These are phyloP conservation scores for Pseudopodoces humilis DNA, from an alignment of 2,113 vertebrate genomes.

Conservation along the genomic window DNA sequence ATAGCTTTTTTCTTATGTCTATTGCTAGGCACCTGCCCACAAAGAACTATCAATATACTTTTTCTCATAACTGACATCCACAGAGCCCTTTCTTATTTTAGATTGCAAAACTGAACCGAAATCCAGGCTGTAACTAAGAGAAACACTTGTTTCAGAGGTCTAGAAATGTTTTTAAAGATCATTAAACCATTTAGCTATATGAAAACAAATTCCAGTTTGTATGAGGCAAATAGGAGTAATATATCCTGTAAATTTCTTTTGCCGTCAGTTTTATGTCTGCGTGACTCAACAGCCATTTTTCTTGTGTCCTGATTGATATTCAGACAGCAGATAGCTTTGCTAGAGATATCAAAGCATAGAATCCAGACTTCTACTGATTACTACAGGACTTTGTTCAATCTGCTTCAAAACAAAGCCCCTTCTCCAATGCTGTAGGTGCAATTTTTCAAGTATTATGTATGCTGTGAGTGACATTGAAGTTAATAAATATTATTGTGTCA, in stretches of 20 bases:
- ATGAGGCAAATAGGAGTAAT: background rate
- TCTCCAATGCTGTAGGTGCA: background rate
- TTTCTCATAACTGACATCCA: background rate
- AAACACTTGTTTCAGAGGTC: background rate
- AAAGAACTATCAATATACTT: background rate
- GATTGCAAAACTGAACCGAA: background rate
- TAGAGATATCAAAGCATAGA: background rate
- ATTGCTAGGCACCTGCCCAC: background rate
- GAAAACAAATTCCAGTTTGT: background rate
- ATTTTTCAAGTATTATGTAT: conserved; percentile 21
- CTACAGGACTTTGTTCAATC: background rate
- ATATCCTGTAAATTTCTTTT: background rate
- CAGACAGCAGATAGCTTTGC: background rate
- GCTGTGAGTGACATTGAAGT: background rate
- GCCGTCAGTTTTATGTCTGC: background rate
- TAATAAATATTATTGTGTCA: conserved; percentile 26
- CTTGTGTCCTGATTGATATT: conserved; percentile 5
- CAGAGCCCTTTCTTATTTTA: background rate
- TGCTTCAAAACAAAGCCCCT: background rate
- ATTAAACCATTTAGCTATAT: background rate
- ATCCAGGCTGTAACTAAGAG: background rate
- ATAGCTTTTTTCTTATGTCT: background rate
- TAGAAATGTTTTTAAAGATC: background rate
- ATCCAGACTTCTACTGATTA: background rate
- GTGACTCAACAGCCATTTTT: background rate